These are phyloP conservation scores for Micoletzkya japonica DNA, from an alignment of 2,888 invertebrate genomes.

Conservation along the genomic window DNA sequence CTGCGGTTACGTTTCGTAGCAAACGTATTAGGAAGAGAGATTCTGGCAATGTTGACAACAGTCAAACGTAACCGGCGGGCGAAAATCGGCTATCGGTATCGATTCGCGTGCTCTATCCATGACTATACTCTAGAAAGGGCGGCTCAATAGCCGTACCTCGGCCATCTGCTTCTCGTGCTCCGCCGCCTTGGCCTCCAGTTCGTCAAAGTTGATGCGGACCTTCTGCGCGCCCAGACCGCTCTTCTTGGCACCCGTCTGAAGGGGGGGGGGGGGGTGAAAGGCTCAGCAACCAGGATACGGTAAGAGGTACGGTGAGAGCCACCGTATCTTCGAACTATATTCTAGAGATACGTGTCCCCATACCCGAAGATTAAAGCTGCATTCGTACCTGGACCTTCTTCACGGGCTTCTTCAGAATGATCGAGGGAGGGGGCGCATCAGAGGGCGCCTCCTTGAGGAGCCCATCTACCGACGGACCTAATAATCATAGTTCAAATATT, in stretches of 20 bases:
- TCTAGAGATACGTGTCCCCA: too few relatives aligned
- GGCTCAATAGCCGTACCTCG: too few relatives aligned
- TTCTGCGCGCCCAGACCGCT: conserved; percentile 90
- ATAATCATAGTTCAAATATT: neutral
- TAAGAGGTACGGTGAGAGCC: too few relatives aligned
- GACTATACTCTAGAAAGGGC: too few relatives aligned
- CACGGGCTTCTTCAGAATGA: conserved; percentile 71
- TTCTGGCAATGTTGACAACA: too few relatives aligned
- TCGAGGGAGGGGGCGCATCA: conserved; percentile 67
- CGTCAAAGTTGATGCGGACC: conserved; percentile 86
- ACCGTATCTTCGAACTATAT: too few relatives aligned
- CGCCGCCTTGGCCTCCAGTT: conserved; percentile 86
- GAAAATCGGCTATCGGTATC: too few relatives aligned
- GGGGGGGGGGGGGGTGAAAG: neutral
- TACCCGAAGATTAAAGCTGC: too few relatives aligned
- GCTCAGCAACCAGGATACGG: neutral
- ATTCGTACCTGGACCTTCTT: conserved; percentile 53
- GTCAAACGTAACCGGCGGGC: too few relatives aligned
- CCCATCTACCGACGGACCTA: conserved; percentile 51
- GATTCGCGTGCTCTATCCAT: too few relatives aligned
- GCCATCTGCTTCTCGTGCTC: conserved; percentile 78
- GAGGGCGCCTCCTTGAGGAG: conserved; percentile 36
- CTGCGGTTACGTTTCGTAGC: too few relatives aligned
- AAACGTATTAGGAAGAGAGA: too few relatives aligned
- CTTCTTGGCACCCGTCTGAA: conserved; percentile 76